A percentile compares a stretch with the other conserved stretches of the same genome.
phyloP scores from a whole-genome alignment of 37 sponge, comb jelly and placozoan species.

The Corticium candelabrum region DNA sequence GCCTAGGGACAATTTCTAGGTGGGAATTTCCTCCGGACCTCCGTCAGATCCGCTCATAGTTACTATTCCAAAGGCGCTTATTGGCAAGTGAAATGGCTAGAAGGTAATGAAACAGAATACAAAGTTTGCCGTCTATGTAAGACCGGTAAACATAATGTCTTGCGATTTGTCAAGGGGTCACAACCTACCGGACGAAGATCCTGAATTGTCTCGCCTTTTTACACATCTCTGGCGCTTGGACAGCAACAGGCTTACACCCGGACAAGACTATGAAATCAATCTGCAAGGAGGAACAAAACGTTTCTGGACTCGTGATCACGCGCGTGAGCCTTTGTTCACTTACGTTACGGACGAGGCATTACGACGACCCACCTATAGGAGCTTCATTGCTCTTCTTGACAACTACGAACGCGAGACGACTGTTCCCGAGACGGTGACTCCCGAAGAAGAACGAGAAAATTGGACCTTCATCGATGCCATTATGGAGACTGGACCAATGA shows the following conservation, averaged over 20 bases:
- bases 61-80: too few relatives aligned
- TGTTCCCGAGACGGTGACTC: conserved; percentile 57
- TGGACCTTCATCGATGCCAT: conserved; percentile 65
- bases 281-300: conserved; percentile 70
- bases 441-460: conserved; percentile 68
- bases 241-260: conserved; percentile 55
- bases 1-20: too few relatives aligned
- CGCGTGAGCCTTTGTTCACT: conserved; percentile 56
- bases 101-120: too few relatives aligned
- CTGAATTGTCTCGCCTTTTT: conserved; percentile 38
- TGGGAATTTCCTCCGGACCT: too few relatives aligned
- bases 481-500: conserved; percentile 34
- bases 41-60: too few relatives aligned
- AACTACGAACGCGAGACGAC: conserved; percentile 63
- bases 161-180: too few relatives aligned
- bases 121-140: too few relatives aligned
- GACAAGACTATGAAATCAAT: conserved; percentile 52
- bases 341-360: conserved; percentile 49
- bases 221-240: conserved; percentile 60
- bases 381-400: conserved; percentile 76
- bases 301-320: conserved; percentile 48
- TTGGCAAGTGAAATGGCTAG: too few relatives aligned
- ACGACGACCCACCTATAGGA: conserved; percentile 49
- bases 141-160: too few relatives aligned
- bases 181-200: too few relatives aligned